phyloP scores from a whole-genome alignment of 2,888 invertebrate species.

The Byasa hedistus region DNA sequence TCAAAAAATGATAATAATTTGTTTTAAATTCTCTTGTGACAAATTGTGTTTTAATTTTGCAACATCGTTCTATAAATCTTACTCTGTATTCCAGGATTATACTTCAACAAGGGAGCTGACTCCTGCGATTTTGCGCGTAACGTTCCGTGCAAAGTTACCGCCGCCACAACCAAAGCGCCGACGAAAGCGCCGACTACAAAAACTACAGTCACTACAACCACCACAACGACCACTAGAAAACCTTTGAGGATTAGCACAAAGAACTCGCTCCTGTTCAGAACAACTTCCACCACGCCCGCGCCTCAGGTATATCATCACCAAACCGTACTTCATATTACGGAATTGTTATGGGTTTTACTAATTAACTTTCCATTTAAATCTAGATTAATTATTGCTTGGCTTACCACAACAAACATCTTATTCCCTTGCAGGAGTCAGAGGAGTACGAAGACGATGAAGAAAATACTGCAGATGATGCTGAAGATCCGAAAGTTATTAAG shows the following conservation, averaged over 20 bases:
- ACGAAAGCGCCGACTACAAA: conserved; percentile 73
- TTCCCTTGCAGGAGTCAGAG: conserved; percentile 48
- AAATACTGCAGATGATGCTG: conserved; percentile 71
- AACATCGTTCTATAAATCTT: no score
- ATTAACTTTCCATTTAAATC: no score
- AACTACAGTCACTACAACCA: conserved; percentile 65
- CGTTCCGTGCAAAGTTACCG: conserved; percentile 87
- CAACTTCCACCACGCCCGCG: conserved; percentile 61
- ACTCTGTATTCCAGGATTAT: conserved; percentile 81
- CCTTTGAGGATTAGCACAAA: conserved; percentile 69
- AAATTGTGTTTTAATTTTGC: no score
- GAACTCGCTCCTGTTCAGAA: conserved; percentile 62
- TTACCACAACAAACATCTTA: neutral
- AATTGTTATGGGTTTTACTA: no score
- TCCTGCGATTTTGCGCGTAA: conserved; percentile 96
- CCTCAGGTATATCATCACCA: conserved; percentile 47
- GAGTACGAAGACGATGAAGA: conserved; percentile 58
- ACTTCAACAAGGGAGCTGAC: conserved; percentile 94
- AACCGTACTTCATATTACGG: no score
- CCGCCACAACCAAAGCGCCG: conserved; percentile 69
- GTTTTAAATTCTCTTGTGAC: no score
- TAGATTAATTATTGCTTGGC: no score
- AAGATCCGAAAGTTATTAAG: conserved; percentile 89
- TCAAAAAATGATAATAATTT: no score
- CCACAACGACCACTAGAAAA: conserved; percentile 61